These are phyloP conservation scores for Platynereis dumerilii DNA, from an alignment of 2,888 invertebrate genomes.

Conservation along the genomic window DNA sequence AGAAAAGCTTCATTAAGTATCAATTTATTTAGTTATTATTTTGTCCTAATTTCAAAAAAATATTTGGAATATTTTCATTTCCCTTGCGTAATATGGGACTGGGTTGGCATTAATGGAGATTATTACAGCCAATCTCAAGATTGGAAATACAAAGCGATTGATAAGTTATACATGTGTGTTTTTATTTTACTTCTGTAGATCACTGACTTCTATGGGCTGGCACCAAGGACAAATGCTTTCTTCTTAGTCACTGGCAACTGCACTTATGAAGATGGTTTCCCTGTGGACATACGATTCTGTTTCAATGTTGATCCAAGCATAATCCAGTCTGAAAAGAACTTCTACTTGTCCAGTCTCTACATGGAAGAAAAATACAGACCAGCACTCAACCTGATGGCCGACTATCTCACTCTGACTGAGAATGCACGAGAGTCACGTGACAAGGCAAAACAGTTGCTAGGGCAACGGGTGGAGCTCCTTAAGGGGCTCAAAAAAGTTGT, in stretches of 20 bases:
- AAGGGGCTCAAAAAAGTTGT: neutral
- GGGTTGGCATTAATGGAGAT: too few species aligned
- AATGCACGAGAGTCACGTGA: constrained; percentile 1
- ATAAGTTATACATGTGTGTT: too few species aligned
- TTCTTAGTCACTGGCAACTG: constrained; percentile 8
- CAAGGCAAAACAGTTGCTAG: constrained; percentile 3
- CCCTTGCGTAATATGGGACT: too few species aligned
- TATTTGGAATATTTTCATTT: too few species aligned
- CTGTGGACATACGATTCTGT: constrained; percentile 13
- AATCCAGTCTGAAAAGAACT: constrained; percentile 11
- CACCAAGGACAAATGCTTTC: constrained; percentile 12
- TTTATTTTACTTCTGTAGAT: too few species aligned
- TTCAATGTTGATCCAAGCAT: constrained; percentile 12
- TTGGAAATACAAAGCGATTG: too few species aligned
- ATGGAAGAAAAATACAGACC: constrained; percentile 21
- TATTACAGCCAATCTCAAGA: too few species aligned
- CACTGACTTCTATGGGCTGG: constrained; percentile 8
- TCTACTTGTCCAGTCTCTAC: constrained; percentile 15
- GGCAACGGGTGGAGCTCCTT: constrained; percentile 12
- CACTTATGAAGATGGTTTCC: constrained; percentile 7
- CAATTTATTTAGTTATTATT: too few species aligned
- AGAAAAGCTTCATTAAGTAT: too few species aligned
- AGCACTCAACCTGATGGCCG: neutral
- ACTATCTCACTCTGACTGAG: constrained; percentile 15
- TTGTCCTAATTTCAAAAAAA: too few species aligned